phyloP scores from a whole-genome alignment of 2,797 vertebrate species.

The Cyclura pinguis region DNA sequence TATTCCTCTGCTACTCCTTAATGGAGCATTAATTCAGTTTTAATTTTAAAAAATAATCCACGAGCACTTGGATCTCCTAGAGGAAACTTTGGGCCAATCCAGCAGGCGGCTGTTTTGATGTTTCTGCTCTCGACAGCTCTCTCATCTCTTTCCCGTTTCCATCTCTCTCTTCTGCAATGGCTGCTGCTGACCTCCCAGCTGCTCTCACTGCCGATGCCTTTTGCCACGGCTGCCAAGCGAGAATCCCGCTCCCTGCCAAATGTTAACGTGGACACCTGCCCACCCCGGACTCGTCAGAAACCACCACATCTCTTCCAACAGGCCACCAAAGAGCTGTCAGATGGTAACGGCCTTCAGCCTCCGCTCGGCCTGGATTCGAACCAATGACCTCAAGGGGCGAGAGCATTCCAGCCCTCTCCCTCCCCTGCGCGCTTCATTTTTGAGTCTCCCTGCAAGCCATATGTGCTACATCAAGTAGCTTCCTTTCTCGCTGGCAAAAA shows the following conservation, averaged over 20 bases:
- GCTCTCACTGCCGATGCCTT: background rate
- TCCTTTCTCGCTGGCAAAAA: background rate
- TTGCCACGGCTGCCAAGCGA: conserved; percentile 3
- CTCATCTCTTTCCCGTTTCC: background rate
- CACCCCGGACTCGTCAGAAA: conserved; percentile 13
- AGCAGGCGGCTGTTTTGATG: too few relatives aligned
- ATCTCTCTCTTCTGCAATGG: background rate
- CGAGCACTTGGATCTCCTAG: background rate
- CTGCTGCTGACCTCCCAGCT: conserved; percentile 5
- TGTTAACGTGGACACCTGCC: conserved; percentile 22
- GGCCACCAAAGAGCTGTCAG: conserved; percentile 37
- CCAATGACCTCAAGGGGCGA: conserved; percentile 4
- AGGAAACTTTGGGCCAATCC: background rate
- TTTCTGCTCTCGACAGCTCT: background rate
- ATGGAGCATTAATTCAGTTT: background rate
- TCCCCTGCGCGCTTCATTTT: background rate
- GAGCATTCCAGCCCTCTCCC: background rate
- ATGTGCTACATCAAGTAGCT: conserved; percentile 17
- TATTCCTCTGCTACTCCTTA: background rate
- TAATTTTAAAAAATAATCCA: conserved; percentile 52
- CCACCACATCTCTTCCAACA: conserved; percentile 34
- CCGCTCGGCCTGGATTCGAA: conserved; percentile 27
- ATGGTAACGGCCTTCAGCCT: conserved; percentile 12
- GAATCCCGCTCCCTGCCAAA: conserved; percentile 9
- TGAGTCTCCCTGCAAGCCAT: conserved; percentile 6